A percentile compares a stretch with the other conserved stretches of the same genome.
These are phyloP conservation scores for Mimas tiliae DNA, from an alignment of 2,888 invertebrate species.

Conservation along the genomic window DNA sequence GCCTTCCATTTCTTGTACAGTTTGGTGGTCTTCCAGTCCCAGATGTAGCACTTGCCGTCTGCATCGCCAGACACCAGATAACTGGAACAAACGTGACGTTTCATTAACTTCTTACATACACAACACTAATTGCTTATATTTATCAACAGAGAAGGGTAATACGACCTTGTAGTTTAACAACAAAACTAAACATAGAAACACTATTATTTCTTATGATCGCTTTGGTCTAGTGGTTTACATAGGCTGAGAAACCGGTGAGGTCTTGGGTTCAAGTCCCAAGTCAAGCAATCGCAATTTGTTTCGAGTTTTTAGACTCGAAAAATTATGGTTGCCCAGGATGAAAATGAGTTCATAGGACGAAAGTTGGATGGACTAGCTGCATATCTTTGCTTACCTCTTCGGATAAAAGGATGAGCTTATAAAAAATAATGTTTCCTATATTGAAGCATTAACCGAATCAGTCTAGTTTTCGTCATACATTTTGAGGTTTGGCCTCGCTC, in stretches of 20 bases:
- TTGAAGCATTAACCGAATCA: background rate
- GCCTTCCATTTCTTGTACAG: constrained; percentile 99
- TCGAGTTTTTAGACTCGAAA: too few species aligned
- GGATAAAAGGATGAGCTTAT: too few species aligned
- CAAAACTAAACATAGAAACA: background rate
- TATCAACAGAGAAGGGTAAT: constrained; percentile 8
- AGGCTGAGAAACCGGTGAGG: too few species aligned
- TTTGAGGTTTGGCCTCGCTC: constrained; percentile 11
- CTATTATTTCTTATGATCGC: too few species aligned
- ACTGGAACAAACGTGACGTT: constrained; percentile 83
- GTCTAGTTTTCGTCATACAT: background rate
- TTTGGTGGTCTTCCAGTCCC: constrained; percentile 99
- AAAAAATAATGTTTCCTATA: background rate
- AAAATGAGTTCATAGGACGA: too few species aligned
- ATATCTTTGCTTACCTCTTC: too few species aligned
- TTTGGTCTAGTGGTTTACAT: too few species aligned
- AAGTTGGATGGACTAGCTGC: too few species aligned
- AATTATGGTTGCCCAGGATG: too few species aligned
- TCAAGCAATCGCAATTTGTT: too few species aligned
- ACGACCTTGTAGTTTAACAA: background rate
- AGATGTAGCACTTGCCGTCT: constrained; percentile 98
- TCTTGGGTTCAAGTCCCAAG: too few species aligned
- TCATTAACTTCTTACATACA: background rate
- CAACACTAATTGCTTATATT: constrained; percentile 16
- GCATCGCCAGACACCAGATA: constrained; percentile 99